These are phyloP conservation scores for Hydrolagus affinis DNA, from an alignment of 2,113 vertebrate species.

Conservation along the genomic window DNA sequence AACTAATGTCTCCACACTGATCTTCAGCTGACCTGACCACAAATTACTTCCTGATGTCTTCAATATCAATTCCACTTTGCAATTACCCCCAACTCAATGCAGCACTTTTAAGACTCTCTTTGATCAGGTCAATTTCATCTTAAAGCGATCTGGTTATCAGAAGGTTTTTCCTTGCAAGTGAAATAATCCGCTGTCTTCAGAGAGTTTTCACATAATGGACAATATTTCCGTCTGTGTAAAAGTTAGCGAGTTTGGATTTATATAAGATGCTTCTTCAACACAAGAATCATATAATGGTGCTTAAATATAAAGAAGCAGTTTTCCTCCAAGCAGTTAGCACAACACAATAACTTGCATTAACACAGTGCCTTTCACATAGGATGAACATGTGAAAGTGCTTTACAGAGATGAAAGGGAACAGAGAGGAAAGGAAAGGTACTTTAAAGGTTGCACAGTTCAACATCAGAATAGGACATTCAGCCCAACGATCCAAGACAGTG, in stretches of 20 bases:
- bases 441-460: no score
- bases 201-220: background rate
- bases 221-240: background rate
- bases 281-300: no score
- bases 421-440: no score
- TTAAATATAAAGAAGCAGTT: background rate
- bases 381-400: no score
- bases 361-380: no score
- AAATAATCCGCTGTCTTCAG: background rate
- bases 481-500: no score
- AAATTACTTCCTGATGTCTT: constrained; percentile 2
- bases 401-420: no score
- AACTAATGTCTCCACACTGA: background rate
- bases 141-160: background rate
- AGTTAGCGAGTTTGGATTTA: no score
- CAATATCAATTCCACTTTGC: background rate
- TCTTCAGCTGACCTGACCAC: constrained; percentile 7
- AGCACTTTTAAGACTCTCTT: background rate
- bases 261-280: no score
- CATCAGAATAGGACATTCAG: no score
- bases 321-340: background rate
- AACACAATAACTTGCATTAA: no score
- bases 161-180: background rate
- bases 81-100: background rate
- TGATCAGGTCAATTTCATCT: constrained; percentile 17